phyloP scores from a whole-genome alignment of 2,888 invertebrate species.

The Thyatira batis region DNA sequence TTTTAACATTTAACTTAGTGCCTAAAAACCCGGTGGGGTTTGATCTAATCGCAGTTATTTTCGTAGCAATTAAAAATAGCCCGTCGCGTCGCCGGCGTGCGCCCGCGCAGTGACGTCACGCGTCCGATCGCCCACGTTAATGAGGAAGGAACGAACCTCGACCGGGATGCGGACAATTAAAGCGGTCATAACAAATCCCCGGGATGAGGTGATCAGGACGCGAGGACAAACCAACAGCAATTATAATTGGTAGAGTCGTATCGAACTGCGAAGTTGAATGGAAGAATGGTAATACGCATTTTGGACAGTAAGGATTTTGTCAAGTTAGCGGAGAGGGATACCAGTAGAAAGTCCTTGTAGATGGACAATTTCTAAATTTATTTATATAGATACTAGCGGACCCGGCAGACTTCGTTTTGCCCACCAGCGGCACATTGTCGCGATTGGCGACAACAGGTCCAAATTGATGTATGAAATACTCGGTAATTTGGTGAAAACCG shows the following conservation, averaged over 20 bases:
- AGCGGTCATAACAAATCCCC: constrained; percentile 80
- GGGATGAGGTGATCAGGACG: constrained; percentile 68
- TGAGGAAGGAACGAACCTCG: constrained; percentile 80
- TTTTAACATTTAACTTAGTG: too few relatives aligned
- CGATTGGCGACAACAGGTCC: too few relatives aligned
- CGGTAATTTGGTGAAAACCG: too few relatives aligned
- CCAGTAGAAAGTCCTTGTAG: too few relatives aligned
- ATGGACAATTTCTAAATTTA: too few relatives aligned
- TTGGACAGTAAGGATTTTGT: too few relatives aligned
- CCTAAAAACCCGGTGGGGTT: neutral
- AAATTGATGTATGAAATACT: too few relatives aligned
- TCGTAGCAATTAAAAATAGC: neutral
- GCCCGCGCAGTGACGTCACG: constrained; percentile 39
- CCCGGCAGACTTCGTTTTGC: too few relatives aligned
- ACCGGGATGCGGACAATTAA: constrained; percentile 78
- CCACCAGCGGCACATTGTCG: too few relatives aligned
- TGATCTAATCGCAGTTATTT: neutral
- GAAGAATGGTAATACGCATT: neutral
- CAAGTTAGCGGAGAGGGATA: too few relatives aligned
- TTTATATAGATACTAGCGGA: too few relatives aligned
- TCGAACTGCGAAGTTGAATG: neutral
- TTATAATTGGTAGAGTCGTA: neutral
- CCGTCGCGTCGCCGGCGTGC: neutral
- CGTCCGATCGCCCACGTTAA: constrained; percentile 38
- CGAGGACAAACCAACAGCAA: constrained; percentile 45